Base-by-base conservation (phyloP, 2,888 invertebrate species). In the Meganola albula region DNA sequence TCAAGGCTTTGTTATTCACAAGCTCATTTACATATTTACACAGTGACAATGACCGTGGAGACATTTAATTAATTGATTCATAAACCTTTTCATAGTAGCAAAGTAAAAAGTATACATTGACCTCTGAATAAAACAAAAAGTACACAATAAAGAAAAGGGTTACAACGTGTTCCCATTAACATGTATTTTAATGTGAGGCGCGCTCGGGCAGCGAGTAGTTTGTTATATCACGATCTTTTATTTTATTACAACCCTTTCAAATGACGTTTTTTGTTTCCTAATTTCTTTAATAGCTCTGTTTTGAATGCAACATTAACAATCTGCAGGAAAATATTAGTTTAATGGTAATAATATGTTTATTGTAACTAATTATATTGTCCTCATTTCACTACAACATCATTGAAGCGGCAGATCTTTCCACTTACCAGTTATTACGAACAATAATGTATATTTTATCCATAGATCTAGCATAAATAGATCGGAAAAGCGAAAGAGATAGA, bases 31-130 rank as follows among this genome's bases (percentile, higher is more conserved):
- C 84, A 84, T 85, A 84, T 84, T 83, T 80, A 73, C 72, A 74
- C 63, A 70, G 63, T 64, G 73, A 84, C 84, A 83, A 83, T 79
- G 80, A 82, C 83, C 83, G 78, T 76, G 65, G 65, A 73, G 71
- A 76, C 84, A 72, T 84, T 82, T 85, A 84, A 84, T 84, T 85
- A 84, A 85, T 85, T 84, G 84, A 83, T 80, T 79, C 74, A 80
- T 80, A 83, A 84, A 80, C 71, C 79, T 74, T 78, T 79, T 74
- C 69, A 74, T 68, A 72, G 71, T 65, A 57, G 60, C 61, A 56
- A 42, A 67, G 70, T 70, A 75, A 75, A 79, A 78, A 74, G 65
- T 67, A 72, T 57, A 64, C 74, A 74, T 78, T 85, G 85, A 85
- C 85, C 84, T 75, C 62, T 61, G 62, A 71, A 78, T 76, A 79